Percentiles rank a stretch among this genome's conserved stretches.
These are phyloP conservation scores for Agapornis canus DNA, from an alignment of 2,797 vertebrate species.

Conservation along the genomic window DNA sequence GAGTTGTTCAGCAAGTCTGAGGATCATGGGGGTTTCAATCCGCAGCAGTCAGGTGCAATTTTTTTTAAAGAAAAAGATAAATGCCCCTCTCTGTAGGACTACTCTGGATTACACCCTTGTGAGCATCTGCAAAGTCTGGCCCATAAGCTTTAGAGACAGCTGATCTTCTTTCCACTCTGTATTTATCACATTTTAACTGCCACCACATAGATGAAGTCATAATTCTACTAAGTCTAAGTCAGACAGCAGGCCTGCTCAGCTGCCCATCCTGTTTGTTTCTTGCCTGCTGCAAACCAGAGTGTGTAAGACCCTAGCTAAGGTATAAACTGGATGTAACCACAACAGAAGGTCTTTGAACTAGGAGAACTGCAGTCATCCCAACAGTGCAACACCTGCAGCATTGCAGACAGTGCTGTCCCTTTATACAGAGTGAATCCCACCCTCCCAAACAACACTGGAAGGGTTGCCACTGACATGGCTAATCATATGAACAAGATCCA, in stretches of 20 bases:
- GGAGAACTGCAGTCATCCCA: background rate
- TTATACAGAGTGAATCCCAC: background rate
- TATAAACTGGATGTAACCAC: background rate
- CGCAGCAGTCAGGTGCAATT: background rate
- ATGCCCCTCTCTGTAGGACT: background rate
- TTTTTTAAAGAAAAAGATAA: background rate
- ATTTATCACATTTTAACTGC: background rate
- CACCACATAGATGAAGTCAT: background rate
- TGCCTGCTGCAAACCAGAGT: background rate
- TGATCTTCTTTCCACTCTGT: background rate
- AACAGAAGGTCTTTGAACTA: background rate
- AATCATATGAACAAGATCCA: background rate
- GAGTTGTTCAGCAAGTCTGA: background rate
- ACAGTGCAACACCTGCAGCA: background rate
- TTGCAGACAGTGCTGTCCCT: accelerated
- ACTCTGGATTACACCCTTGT: background rate
- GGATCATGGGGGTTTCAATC: background rate
- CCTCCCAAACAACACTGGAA: background rate
- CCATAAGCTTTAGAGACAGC: background rate
- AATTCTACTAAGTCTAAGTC: background rate
- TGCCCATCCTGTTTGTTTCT: background rate
- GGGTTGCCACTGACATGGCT: background rate
- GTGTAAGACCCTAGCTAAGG: background rate
- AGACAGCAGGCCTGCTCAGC: background rate
- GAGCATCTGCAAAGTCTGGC: background rate